A percentile compares a stretch with the other conserved stretches of the same genome.
phyloP scores from a whole-genome alignment of 2,113 vertebrate genomes.

The Brachirus orientalis region DNA sequence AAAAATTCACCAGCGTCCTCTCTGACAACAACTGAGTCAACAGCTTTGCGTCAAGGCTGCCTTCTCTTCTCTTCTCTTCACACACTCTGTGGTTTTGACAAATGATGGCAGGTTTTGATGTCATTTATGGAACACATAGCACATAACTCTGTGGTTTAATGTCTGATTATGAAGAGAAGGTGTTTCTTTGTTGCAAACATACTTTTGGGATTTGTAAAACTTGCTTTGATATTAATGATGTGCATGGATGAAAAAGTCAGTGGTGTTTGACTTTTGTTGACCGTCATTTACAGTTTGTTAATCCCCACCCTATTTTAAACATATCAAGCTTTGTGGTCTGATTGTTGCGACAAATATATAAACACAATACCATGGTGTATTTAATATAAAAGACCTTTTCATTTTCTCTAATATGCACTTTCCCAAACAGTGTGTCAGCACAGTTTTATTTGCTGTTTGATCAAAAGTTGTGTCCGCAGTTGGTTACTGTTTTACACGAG shows the following conservation, averaged over 20 bases:
- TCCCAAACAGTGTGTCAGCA: background rate
- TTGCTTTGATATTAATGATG: background rate
- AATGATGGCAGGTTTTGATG: conserved; percentile 1
- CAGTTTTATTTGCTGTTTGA: background rate
- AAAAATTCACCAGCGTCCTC: background rate
- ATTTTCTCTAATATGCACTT: background rate
- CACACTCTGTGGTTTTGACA: conserved; percentile 21
- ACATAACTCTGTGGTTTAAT: conserved; percentile 5
- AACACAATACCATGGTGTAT: background rate
- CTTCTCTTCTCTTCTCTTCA: conserved; percentile 32
- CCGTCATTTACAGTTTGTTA: background rate
- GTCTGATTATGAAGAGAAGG: background rate
- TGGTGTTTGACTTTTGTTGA: background rate
- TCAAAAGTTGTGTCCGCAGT: background rate
- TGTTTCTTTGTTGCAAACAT: background rate
- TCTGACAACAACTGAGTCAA: background rate
- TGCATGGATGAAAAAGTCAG: background rate
- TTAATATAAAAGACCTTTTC: background rate
- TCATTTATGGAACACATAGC: conserved; percentile 10
- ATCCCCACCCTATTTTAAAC: background rate
- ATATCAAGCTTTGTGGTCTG: background rate
- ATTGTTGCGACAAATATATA: background rate
- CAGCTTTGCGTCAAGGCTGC: conserved; percentile 7
- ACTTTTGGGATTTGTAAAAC: too few relatives aligned
- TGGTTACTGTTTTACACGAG: conserved; percentile 7